Base-by-base conservation (phyloP, 2,113 vertebrate genomes). In the Lycaon pictus region DNA sequence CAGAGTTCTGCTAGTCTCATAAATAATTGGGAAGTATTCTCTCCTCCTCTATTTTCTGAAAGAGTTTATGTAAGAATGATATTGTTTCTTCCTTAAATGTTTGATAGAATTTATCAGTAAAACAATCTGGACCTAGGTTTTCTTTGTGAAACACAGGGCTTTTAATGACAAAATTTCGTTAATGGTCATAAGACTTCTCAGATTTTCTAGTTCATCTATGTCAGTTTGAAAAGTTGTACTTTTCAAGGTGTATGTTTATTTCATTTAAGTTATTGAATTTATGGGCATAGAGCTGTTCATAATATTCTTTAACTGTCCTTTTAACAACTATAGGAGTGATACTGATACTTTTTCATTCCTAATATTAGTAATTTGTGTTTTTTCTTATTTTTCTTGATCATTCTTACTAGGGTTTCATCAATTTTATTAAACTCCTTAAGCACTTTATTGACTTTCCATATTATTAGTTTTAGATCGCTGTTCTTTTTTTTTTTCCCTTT, bases 311-410 rank as follows among this genome's bases (percentile, higher is more conserved):
- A n/a, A 43, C 35, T 27, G 20, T 67, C 35, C 35, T 65, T 67
- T 90, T 84, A 84, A 32, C 58, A 15, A 56, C 22, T 67, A 0
- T 77, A 67, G 51, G 27, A 85, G 13, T 19, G 55, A 3, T 63
- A 35, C 9, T 32, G 23, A 35, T 23, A 22, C 11, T 53, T 62
- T 94, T 82, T 74, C 43, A n/a, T 63, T 94, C 55, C n/a, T 83
- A 19, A 43, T 63, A 35, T 37, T 32, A 32, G 69, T 85, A 76
- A 55, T 72, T 89, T 89, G n/a, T 53, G 6, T 63, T 89, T 94
- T 84, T 35, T 90, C 37, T 95, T 60, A 37, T 67, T 85, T 67
- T 84, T 90, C n/a, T 90, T 90, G 71, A 48, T 85, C 23, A 69
- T 23, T 67, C 29, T 90, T 95, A 35, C 79, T 93, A 35, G 35